A percentile compares a stretch with the other conserved stretches of the same genome.
phyloP scores from a whole-genome alignment of 2,797 vertebrate species.

The Potorous gilbertii region DNA sequence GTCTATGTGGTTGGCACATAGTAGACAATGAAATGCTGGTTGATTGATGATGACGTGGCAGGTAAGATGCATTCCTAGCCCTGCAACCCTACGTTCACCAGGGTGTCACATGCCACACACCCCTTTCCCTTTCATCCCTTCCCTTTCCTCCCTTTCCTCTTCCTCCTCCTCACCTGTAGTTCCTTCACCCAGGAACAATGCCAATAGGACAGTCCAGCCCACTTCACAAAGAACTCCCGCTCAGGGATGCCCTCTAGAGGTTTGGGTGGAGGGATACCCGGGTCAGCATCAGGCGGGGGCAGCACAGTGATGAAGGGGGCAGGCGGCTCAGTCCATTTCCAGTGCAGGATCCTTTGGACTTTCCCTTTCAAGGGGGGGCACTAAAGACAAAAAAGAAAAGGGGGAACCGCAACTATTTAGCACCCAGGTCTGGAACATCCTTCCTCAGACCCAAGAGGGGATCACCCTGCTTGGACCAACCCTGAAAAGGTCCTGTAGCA shows the following conservation, averaged over 20 bases:
- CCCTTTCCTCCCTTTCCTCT: no score
- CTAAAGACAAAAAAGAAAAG: constrained; percentile 81
- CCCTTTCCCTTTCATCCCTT: neutral
- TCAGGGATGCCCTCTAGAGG: constrained; percentile 93
- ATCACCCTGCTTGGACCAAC: no score
- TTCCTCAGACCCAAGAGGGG: neutral
- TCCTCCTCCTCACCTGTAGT: constrained; percentile 91
- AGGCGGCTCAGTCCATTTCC: constrained; percentile 94
- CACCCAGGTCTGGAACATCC: neutral
- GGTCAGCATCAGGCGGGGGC: constrained; percentile 77
- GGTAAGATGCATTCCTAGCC: neutral
- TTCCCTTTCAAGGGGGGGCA: constrained; percentile 98
- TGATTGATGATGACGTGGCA: neutral
- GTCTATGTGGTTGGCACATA: neutral
- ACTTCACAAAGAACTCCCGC: constrained; percentile 98
- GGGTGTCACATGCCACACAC: neutral
- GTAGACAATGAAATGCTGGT: neutral
- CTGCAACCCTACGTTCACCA: neutral
- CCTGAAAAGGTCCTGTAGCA: neutral
- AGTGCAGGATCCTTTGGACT: constrained; percentile 97
- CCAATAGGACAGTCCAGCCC: constrained; percentile 97
- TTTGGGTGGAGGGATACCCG: constrained; percentile 85
- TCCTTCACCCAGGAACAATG: constrained; percentile 99
- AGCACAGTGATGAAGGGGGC: constrained; percentile 82
- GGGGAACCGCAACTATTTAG: neutral